Conservation (phyloP, 2,888 invertebrate species). For the Calliopum simillimum region DNA sequence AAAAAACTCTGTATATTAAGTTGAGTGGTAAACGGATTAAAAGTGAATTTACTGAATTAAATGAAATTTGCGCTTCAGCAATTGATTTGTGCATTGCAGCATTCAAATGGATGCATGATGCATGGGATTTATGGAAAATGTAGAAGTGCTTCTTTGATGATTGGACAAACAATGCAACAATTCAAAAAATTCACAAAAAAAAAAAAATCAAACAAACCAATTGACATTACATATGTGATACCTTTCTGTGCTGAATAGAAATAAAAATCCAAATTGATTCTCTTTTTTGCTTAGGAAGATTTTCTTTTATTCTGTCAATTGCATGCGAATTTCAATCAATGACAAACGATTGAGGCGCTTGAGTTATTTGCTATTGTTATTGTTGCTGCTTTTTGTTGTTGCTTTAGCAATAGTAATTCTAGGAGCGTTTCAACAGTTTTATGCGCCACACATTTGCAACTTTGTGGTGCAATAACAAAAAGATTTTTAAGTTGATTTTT, state of each 20-base stretch:
- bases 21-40: background rate
- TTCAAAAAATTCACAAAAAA: conserved; percentile 38
- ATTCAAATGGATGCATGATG: background rate
- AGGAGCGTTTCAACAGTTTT: conserved; percentile 31
- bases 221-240: conserved; percentile 57
- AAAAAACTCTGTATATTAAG: background rate
- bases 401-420: too few species aligned
- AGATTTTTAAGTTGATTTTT: conserved; percentile 2
- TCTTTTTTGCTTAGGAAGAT: background rate
- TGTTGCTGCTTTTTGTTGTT: conserved; percentile 36
- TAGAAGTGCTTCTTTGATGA: too few species aligned
- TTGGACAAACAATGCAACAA: background rate
- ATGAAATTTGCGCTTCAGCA: background rate
- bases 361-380: conserved; percentile 5
- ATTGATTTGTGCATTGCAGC: background rate
- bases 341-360: background rate
- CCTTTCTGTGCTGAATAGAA: background rate
- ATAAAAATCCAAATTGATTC: conserved; percentile 7
- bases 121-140: background rate
- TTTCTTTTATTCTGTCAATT: background rate
- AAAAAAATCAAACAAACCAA: conserved; percentile 51
- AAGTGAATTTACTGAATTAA: too few species aligned
- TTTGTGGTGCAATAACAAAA: too few species aligned
- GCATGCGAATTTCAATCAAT: background rate
- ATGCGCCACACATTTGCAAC: conserved; percentile 16